phyloP scores from a whole-genome alignment of 2,113 vertebrate genomes.

The Bubo blakistoni region DNA sequence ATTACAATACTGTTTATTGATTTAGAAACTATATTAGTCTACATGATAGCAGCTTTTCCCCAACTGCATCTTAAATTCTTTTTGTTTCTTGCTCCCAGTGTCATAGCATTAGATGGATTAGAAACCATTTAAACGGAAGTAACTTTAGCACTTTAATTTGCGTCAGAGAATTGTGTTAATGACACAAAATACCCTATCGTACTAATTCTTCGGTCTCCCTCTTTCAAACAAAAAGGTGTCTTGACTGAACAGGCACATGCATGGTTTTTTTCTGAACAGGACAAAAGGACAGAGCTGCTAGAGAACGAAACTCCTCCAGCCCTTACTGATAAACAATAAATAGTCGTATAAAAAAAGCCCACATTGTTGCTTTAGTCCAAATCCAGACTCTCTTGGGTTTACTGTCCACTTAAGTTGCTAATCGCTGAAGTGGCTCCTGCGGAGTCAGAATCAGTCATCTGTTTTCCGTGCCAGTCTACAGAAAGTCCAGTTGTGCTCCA shows the following conservation, averaged over 20 bases:
- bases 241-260: slow-evolving; percentile 79
- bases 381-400: slow-evolving; percentile 28
- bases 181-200: slow-evolving; percentile 49
- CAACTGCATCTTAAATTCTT: slow-evolving; percentile 51
- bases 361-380: slow-evolving; percentile 41
- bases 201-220: slow-evolving; percentile 64
- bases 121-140: slow-evolving; percentile 61
- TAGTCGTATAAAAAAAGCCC: slow-evolving; percentile 65
- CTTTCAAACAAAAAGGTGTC: slow-evolving; percentile 74
- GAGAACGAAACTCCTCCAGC: slow-evolving; percentile 62
- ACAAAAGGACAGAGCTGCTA: slow-evolving; percentile 57
- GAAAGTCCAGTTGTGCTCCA: slow-evolving; percentile 99
- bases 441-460: slow-evolving; percentile 82
- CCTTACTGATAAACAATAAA: slow-evolving; percentile 78
- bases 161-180: slow-evolving; percentile 62
- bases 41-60: slow-evolving; percentile 65
- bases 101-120: slow-evolving; percentile 65
- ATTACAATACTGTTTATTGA: slow-evolving; percentile 69
- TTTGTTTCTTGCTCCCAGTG: slow-evolving; percentile 65
- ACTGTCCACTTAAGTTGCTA: not conserved
- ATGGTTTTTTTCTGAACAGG: slow-evolving; percentile 51
- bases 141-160: slow-evolving; percentile 72
- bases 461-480: slow-evolving; percentile 93
- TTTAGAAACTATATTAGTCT: slow-evolving; percentile 69
- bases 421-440: not conserved